Conservation (phyloP, 2,797 vertebrate species). For the Rachycentron canadum region DNA sequence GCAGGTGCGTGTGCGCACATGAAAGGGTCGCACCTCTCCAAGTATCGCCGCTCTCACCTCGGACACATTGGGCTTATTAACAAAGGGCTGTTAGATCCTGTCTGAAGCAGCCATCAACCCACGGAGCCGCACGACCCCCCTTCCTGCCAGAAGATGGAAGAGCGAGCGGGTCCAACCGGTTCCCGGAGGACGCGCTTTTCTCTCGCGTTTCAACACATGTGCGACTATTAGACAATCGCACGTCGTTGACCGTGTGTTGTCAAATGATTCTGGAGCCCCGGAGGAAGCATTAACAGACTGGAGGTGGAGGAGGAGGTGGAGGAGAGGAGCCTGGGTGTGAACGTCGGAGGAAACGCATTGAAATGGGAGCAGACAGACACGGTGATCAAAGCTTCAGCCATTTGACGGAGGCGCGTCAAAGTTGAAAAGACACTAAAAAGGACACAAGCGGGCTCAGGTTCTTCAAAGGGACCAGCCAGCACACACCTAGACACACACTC, state of each 20-base stretch:
- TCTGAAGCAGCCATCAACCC: no score
- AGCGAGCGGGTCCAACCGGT: background rate
- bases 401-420: slow-evolving; percentile 74
- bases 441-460: slow-evolving; percentile 37
- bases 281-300: slow-evolving; percentile 48
- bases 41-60: slow-evolving; percentile 75
- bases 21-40: slow-evolving; percentile 69
- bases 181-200: background rate
- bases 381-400: slow-evolving; percentile 73
- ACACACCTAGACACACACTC: background rate
- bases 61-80: slow-evolving; percentile 45
- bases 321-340: slow-evolving; percentile 68
- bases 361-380: slow-evolving; percentile 58
- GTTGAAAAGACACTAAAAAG: slow-evolving; percentile 44
- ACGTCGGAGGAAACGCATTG: slow-evolving; percentile 56
- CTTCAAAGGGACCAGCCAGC: slow-evolving; percentile 49
- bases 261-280: slow-evolving; percentile 50
- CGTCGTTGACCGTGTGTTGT: slow-evolving; percentile 66
- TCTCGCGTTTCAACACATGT: background rate
- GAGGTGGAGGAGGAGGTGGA: slow-evolving; percentile 54
- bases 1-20: slow-evolving; percentile 21
- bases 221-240: background rate
- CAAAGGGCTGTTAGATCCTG: slow-evolving; percentile 75
- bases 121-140: no score
- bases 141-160: fast-evolving